phyloP scores from a whole-genome alignment of 2,888 invertebrate species.

The Metalampra italica region DNA sequence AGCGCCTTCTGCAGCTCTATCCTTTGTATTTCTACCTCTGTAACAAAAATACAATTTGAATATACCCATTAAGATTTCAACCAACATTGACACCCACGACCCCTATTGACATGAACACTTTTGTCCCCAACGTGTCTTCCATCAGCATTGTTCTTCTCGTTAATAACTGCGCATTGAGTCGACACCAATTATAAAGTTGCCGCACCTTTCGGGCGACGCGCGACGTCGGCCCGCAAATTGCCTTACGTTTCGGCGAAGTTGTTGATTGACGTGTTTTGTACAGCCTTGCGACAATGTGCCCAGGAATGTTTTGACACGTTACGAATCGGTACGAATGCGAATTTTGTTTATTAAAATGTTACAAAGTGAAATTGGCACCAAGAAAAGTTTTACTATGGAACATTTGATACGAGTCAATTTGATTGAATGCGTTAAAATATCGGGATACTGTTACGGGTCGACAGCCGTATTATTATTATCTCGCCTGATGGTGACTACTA shows the following conservation, averaged over 20 bases:
- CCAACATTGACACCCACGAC: neutral
- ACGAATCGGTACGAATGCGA: too few species aligned
- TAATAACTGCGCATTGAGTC: conserved; percentile 4
- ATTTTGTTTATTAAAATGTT: too few species aligned
- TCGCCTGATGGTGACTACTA: too few species aligned
- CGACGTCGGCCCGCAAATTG: conserved; percentile 6
- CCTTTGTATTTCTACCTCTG: too few species aligned
- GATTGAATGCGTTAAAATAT: too few species aligned
- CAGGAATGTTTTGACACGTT: neutral
- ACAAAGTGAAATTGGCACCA: too few species aligned
- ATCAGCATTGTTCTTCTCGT: neutral
- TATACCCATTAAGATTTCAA: conserved; percentile 5
- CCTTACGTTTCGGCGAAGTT: neutral
- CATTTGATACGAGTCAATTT: too few species aligned
- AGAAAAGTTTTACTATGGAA: too few species aligned
- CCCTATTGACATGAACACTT: neutral
- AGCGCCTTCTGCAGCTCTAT: too few species aligned
- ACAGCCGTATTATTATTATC: too few species aligned
- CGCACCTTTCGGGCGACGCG: conserved; percentile 23
- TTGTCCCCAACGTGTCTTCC: neutral
- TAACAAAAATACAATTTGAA: too few species aligned
- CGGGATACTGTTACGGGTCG: too few species aligned
- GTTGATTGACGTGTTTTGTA: conserved; percentile 11
- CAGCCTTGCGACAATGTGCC: neutral
- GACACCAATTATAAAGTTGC: conserved; percentile 51